phyloP scores from a whole-genome alignment of 2,888 invertebrate genomes.

The Chaetoderma sp. region DNA sequence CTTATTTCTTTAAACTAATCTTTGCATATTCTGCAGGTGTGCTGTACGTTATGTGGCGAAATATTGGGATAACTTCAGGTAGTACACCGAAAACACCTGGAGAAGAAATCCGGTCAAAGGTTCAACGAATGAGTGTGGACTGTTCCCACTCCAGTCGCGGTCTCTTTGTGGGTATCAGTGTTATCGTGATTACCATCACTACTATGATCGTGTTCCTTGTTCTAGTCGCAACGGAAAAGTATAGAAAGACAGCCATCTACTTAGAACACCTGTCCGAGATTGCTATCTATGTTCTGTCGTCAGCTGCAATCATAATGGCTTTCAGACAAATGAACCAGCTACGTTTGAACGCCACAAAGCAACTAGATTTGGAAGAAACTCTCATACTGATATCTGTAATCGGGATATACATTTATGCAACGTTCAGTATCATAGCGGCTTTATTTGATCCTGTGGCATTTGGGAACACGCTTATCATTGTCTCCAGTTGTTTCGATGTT shows the following conservation, averaged over 20 bases:
- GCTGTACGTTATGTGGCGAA: constrained; percentile 94
- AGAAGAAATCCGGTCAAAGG: constrained; percentile 31
- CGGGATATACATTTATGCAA: constrained; percentile 91
- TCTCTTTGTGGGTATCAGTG: constrained; percentile 78
- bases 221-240: constrained; percentile 80
- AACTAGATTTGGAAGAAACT: constrained; percentile 53
- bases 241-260: constrained; percentile 86
- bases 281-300: constrained; percentile 87
- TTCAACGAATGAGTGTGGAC: constrained; percentile 73
- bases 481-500: constrained; percentile 87
- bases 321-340: constrained; percentile 81
- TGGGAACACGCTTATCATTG: constrained; percentile 86
- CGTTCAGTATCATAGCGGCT: constrained; percentile 94
- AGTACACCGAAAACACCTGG: constrained; percentile 20
- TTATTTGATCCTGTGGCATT: constrained; percentile 82
- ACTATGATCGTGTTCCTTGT: constrained; percentile 94
- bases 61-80: constrained; percentile 73
- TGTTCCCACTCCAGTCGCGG: constrained; percentile 94
- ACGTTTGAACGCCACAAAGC: constrained; percentile 31
- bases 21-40: constrained; percentile 74
- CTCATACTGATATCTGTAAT: constrained; percentile 91
- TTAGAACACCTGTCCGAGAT: constrained; percentile 93
- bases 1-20: too few relatives aligned
- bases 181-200: constrained; percentile 75
- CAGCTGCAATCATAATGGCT: constrained; percentile 87